These are phyloP conservation scores for Progne subis DNA, from an alignment of 2,113 vertebrate species.

Conservation along the genomic window DNA sequence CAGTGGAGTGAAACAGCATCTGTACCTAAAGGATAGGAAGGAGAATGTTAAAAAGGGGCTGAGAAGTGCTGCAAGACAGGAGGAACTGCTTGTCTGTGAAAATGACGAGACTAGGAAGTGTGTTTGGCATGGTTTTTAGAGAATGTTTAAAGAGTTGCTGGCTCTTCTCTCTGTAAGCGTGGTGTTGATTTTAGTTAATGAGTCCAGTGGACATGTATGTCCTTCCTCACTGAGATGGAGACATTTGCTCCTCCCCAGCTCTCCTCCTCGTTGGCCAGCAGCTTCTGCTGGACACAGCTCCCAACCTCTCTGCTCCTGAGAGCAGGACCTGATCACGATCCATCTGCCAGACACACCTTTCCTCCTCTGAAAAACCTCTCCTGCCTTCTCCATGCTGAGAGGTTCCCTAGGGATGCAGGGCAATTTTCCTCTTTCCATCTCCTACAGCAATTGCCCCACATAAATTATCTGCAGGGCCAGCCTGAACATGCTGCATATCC, in stretches of 20 bases:
- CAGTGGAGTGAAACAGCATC: neutral
- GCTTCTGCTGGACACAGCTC: neutral
- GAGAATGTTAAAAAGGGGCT: neutral
- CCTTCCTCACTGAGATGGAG: neutral
- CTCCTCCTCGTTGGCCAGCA: neutral
- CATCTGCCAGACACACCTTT: neutral
- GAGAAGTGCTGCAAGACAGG: neutral
- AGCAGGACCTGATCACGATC: neutral
- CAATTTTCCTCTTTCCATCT: neutral
- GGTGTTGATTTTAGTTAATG: neutral
- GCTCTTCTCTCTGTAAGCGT: neutral
- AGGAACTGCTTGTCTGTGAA: neutral
- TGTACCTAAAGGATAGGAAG: neutral
- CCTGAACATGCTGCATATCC: neutral
- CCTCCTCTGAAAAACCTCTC: neutral
- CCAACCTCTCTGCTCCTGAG: accelerated
- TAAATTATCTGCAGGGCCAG: neutral
- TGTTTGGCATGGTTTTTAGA: neutral
- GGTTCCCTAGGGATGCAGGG: neutral
- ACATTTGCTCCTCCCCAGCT: neutral
- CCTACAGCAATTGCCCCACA: neutral
- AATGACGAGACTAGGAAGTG: neutral
- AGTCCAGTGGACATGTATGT: accelerated
- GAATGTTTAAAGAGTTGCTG: neutral
- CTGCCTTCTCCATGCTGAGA: neutral